phyloP scores from a whole-genome alignment of 1,140 invertebrate genomes.

The Drosophila navojoa region DNA sequence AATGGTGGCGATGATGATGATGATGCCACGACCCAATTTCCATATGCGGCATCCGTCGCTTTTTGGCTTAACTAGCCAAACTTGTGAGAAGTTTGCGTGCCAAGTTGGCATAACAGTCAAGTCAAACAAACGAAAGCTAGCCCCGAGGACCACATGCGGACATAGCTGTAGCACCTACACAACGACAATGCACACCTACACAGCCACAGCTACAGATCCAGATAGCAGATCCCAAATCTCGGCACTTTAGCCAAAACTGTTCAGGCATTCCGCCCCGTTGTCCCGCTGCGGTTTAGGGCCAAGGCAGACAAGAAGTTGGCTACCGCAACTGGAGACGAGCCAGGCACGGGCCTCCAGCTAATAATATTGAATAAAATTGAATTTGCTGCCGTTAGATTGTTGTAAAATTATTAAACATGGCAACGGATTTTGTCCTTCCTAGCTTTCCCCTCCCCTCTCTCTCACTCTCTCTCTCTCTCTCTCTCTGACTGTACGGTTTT shows the following conservation, averaged over 20 bases:
- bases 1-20: constrained; percentile 2
- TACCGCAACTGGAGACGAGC: constrained; percentile 42
- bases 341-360: constrained; percentile 50
- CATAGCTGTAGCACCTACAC: constrained; percentile 1
- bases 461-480: too few species aligned
- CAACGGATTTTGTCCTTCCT: constrained; percentile 11
- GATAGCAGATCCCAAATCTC: constrained; percentile 26
- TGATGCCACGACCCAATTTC: constrained; percentile 70
- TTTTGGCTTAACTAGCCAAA: constrained; percentile 80
- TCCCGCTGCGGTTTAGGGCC: constrained; percentile 49
- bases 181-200: background rate
- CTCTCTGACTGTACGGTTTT: constrained; percentile 1
- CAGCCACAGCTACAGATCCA: constrained; percentile 35
- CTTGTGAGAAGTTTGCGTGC: constrained; percentile 76
- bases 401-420: constrained; percentile 78
- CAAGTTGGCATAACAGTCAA: constrained; percentile 67
- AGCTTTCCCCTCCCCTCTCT: background rate
- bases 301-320: constrained; percentile 63
- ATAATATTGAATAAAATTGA: constrained; percentile 81
- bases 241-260: constrained; percentile 1
- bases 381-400: constrained; percentile 59
- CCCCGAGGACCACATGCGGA: constrained; percentile 34
- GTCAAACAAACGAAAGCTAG: constrained; percentile 68
- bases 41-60: constrained; percentile 67
- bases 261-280: background rate